Evolutionary conservation across 2,888 invertebrate species (phyloP), one percentile per base, ranked within the genome.

Genomic region (Apeira syringaria): DNA sequence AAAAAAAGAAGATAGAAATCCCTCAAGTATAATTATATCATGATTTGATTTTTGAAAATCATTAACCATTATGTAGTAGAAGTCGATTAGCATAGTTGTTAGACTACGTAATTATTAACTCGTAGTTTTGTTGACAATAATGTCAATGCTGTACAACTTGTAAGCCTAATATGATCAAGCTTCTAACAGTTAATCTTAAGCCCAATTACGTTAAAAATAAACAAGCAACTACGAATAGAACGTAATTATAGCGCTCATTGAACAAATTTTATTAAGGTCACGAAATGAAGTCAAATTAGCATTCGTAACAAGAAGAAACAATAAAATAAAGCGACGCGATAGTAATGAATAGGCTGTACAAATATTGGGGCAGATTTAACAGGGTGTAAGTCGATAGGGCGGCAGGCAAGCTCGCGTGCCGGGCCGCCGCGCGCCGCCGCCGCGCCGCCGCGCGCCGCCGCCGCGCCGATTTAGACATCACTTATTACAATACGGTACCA

Each of bases 361-460:
- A 87, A 87, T 83, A 87, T 85, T 80, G 77, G 74, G 80, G 70
- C 79, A 81, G 79, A 82, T 85, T 85, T 75, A 81, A 85, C 84
- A 81, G 78, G 77, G 81, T 88, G 86, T 86, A 86, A 87, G 82
- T 79, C 76, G 86, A 87, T 87, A 86, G 79, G 56, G 72, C 56
- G 66, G 66, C 86, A 86, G 85, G 87, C 85, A 60, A 87, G 60
- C 64, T 88, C 64, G 87, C 88, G 86, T 88, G 88, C 48, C 47
- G 18, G 27, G 37, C 33, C 57, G 61, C 68, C 61, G 59, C 79
- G 64, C 71, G 61, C 55, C 44, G 61, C 54, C 45, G 35, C 52
- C 74, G 72, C 75, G 72, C 77, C 57, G 61, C 68, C 61, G 59
- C 79, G 64, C 71, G 61, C 55, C 44, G 61, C 54, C 45, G 35